Conservation (phyloP, 1,140 invertebrate species). For the Papilio polytes region DNA sequence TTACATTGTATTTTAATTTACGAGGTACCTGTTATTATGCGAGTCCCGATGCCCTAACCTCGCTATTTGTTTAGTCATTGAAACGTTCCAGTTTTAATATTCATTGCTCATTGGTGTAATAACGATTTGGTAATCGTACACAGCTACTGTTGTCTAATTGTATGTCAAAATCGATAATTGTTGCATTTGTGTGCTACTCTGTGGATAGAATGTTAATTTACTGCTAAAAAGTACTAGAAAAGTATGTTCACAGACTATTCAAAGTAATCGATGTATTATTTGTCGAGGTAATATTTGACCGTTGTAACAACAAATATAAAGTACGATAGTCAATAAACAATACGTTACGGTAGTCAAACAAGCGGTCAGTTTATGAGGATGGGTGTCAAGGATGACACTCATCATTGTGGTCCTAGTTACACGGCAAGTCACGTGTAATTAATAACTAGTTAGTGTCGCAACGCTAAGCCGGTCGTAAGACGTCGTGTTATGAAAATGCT, state of each 20-base stretch:
- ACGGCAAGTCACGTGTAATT: slow-evolving; percentile 50
- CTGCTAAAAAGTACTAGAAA: background rate
- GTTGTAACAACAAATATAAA: background rate
- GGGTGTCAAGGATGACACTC: slow-evolving; percentile 26
- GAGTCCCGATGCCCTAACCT: slow-evolving; percentile 56
- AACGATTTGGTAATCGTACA: slow-evolving; percentile 28
- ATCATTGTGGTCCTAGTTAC: slow-evolving; percentile 45
- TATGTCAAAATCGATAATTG: background rate
- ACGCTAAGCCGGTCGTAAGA: slow-evolving; percentile 45
- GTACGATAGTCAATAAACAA: background rate
- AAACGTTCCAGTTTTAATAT: slow-evolving; percentile 46
- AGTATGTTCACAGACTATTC: background rate
- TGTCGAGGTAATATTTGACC: background rate
- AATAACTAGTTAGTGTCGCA: slow-evolving; percentile 54
- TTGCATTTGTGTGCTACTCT: background rate
- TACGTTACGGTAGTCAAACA: background rate
- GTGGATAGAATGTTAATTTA: background rate
- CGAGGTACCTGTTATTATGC: slow-evolving; percentile 57
- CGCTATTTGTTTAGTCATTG: slow-evolving; percentile 57
- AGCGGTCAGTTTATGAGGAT: slow-evolving; percentile 24
- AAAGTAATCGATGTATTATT: too few species aligned
- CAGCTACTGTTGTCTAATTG: background rate
- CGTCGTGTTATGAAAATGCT: slow-evolving; percentile 43
- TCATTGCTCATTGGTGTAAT: slow-evolving; percentile 19
- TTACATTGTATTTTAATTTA: slow-evolving; percentile 65